These are phyloP conservation scores for Eristalinus aeneus DNA, from an alignment of 2,888 invertebrate species.

Conservation along the genomic window DNA sequence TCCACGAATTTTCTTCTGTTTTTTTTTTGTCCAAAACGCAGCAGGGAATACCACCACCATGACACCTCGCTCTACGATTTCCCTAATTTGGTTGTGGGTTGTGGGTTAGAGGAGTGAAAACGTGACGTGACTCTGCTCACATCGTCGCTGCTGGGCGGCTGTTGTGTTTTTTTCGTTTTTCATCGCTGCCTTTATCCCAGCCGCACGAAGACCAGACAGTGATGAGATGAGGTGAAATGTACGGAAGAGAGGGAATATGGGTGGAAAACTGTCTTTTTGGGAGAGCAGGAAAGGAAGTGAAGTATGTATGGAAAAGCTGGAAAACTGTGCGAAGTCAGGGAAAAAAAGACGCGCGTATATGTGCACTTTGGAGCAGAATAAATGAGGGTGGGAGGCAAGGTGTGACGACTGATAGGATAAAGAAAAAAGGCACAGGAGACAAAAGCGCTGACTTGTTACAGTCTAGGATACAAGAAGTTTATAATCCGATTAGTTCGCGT, in stretches of 20 bases:
- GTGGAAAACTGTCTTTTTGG: slow-evolving; percentile 12
- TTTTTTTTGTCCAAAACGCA: slow-evolving; percentile 32
- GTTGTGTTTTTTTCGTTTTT: slow-evolving; percentile 9
- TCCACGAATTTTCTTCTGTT: neutral
- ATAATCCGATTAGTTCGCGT: neutral
- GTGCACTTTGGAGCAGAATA: neutral
- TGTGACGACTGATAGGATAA: neutral
- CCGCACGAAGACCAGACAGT: slow-evolving; percentile 33
- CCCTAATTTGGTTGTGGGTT: slow-evolving; percentile 58
- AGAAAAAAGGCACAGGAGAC: no score
- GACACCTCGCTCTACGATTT: slow-evolving; percentile 52
- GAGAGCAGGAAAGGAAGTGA: neutral
- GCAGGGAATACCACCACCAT: slow-evolving; percentile 30
- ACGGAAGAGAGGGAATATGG: slow-evolving; percentile 22
- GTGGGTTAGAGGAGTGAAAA: slow-evolving; percentile 25
- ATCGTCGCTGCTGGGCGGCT: neutral
- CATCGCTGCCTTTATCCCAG: slow-evolving; percentile 28
- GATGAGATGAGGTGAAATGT: slow-evolving; percentile 42
- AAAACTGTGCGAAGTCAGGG: neutral
- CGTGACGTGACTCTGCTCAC: slow-evolving; percentile 52
- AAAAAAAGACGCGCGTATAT: neutral
- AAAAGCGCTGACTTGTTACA: neutral
- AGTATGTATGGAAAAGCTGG: neutral
- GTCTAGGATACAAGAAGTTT: neutral
- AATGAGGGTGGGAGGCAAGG: neutral